Percentiles rank a stretch among this genome's conserved stretches.
phyloP scores from a whole-genome alignment of 2,113 vertebrate species.

The Haemorhous mexicanus region DNA sequence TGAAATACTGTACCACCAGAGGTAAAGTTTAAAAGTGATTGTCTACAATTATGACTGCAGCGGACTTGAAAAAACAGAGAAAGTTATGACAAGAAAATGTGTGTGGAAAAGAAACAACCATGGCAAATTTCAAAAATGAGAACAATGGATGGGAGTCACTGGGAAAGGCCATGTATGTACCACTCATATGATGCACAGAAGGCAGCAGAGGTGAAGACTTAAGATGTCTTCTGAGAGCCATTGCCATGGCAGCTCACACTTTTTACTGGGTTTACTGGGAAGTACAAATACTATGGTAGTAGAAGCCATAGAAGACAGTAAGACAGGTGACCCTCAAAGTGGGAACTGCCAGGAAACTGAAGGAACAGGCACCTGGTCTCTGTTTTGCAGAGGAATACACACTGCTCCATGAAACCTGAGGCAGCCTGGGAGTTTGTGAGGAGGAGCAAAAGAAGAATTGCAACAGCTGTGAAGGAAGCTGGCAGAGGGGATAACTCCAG shows the following conservation, averaged over 20 bases:
- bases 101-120: neutral
- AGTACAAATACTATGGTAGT: neutral
- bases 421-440: neutral
- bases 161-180: neutral
- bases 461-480: neutral
- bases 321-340: neutral
- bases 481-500: neutral
- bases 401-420: neutral
- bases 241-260: neutral
- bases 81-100: neutral
- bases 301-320: neutral
- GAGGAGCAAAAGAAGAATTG: neutral
- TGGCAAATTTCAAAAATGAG: neutral
- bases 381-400: neutral
- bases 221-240: neutral
- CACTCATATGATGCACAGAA: neutral
- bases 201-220: neutral
- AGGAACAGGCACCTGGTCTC: neutral
- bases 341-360: neutral
- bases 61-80: neutral
- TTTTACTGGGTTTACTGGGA: neutral
- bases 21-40: neutral
- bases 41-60: neutral
- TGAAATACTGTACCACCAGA: neutral
- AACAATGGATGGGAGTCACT: neutral